phyloP scores from a whole-genome alignment of 1,140 invertebrate genomes.

The Telenomus remus region DNA sequence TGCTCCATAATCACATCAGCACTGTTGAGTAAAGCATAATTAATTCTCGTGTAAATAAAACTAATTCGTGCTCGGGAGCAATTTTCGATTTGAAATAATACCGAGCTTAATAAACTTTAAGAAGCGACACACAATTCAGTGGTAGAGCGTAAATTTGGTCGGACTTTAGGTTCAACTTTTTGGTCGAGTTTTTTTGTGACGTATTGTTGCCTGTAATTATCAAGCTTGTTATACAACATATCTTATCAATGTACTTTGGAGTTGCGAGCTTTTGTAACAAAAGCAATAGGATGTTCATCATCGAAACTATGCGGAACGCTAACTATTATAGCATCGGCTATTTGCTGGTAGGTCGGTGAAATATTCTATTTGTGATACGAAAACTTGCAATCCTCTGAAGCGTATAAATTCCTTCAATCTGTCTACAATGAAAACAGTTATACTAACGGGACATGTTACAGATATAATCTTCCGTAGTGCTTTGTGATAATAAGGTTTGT shows the following conservation, averaged over 20 bases:
- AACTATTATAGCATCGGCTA: conserved; percentile 87
- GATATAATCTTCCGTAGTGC: too few relatives aligned
- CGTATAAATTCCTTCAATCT: conserved; percentile 80
- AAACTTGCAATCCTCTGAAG: conserved; percentile 76
- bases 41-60: too few relatives aligned
- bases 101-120: too few relatives aligned
- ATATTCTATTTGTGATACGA: conserved; percentile 62
- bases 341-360: conserved; percentile 69
- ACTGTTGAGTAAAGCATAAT: too few relatives aligned
- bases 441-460: conserved; percentile 44
- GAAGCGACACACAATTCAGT: too few relatives aligned
- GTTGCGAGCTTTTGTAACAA: conserved; percentile 76
- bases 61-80: too few relatives aligned
- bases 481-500: too few relatives aligned
- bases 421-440: conserved; percentile 49
- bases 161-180: too few relatives aligned
- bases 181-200: conserved; percentile 10
- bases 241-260: conserved; percentile 53
- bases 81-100: too few relatives aligned
- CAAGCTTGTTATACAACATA: conserved; percentile 35
- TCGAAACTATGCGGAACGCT: conserved; percentile 82
- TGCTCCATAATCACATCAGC: too few relatives aligned
- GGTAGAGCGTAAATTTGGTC: too few relatives aligned
- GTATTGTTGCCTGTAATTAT: background rate
- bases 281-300: conserved; percentile 86